A percentile compares a stretch with the other conserved stretches of the same genome.
Conservation (phyloP, 2,888 invertebrate species). For the Xestobium rufovillosum region DNA sequence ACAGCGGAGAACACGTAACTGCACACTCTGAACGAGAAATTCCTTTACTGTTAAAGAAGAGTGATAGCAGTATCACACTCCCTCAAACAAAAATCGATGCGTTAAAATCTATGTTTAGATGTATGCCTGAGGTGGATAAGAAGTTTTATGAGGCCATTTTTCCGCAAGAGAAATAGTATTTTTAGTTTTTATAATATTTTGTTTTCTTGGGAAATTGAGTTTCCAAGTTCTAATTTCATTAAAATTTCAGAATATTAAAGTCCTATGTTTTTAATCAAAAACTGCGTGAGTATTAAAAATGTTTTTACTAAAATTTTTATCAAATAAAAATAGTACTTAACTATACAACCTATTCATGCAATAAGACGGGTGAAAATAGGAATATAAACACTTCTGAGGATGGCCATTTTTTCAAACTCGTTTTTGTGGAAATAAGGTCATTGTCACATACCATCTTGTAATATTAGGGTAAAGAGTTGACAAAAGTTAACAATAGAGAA, state of each 20-base stretch:
- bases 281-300: too few relatives aligned
- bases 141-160: slow-evolving; percentile 2
- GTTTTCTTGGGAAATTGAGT: too few relatives aligned
- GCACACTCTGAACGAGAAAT: neutral
- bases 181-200: neutral
- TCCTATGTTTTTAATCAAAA: slow-evolving; percentile 2
- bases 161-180: too few relatives aligned
- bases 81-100: slow-evolving; percentile 4
- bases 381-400: too few relatives aligned
- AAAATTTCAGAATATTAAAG: slow-evolving; percentile 1
- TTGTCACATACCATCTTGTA: neutral
- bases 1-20: slow-evolving; percentile 1
- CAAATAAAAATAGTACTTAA: too few relatives aligned
- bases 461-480: neutral
- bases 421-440: neutral
- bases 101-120: slow-evolving; percentile 1
- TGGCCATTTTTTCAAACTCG: neutral
- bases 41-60: neutral
- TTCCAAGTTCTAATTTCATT: too few relatives aligned
- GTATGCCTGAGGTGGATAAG: neutral
- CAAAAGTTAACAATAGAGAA: too few relatives aligned
- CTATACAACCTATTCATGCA: too few relatives aligned
- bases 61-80: neutral
- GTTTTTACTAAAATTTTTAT: too few relatives aligned
- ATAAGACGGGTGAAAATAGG: too few relatives aligned